Evolutionary conservation across 2,797 vertebrate species (phyloP).

Genomic region (Falco peregrinus): DNA sequence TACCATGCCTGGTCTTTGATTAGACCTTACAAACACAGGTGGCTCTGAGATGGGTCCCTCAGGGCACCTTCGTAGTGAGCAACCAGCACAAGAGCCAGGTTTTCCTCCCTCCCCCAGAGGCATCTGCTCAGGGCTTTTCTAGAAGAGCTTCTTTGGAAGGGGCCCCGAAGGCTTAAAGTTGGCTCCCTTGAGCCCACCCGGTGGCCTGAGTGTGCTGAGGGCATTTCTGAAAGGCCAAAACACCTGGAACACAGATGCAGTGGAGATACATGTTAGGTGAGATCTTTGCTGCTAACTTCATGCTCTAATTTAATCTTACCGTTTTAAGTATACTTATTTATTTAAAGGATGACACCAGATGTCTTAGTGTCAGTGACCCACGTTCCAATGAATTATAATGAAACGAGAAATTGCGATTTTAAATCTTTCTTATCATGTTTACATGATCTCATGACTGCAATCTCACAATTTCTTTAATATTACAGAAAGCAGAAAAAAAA

Average conservation of each 20-base stretch:
- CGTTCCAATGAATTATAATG: not conserved
- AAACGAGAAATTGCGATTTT: constrained; percentile 3
- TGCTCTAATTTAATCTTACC: not conserved
- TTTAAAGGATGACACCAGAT: not conserved
- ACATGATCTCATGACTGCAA: not conserved
- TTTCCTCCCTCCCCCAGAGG: not conserved
- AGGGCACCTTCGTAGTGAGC: accelerated
- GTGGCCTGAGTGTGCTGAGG: accelerated
- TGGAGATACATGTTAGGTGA: not conserved
- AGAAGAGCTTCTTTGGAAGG: not conserved
- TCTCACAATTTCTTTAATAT: not conserved
- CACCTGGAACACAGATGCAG: accelerated
- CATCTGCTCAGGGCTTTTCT: not conserved
- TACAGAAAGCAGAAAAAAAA: constrained; percentile 28
- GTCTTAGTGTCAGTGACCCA: not conserved
- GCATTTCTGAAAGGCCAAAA: not conserved
- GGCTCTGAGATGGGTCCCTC: not conserved
- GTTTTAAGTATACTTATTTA: not conserved
- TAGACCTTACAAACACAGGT: not conserved
- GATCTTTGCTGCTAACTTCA: not conserved
- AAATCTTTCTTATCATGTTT: constrained; percentile 20
- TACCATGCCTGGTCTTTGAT: no score
- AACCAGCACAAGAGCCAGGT: not conserved
- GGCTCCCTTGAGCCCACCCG: accelerated
- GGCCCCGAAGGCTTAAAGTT: not conserved